Evolutionary conservation across 2,113 vertebrate species (phyloP).

Genomic region (Pangasianodon gigas): DNA sequence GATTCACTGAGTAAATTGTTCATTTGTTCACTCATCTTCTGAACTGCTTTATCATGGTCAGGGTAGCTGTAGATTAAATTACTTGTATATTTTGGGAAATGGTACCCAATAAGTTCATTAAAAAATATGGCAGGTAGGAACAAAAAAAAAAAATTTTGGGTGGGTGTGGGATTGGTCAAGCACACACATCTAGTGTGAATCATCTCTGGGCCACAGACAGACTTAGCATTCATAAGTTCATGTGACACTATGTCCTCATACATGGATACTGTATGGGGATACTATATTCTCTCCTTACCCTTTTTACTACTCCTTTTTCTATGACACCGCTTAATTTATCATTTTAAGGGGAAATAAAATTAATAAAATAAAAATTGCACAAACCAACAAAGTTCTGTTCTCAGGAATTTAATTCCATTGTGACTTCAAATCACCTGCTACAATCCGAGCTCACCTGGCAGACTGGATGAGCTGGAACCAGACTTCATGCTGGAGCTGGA

Average conservation of each 20-base stretch:
- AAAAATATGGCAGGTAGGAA: not conserved
- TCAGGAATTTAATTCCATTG: not conserved
- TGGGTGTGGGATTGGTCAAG: not conserved
- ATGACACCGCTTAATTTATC: not conserved
- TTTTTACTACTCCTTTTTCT: not conserved
- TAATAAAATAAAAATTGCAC: not conserved
- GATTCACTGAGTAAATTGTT: not conserved
- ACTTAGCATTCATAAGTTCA: not conserved
- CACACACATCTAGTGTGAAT: not conserved
- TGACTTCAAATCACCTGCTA: not conserved
- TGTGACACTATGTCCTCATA: not conserved
- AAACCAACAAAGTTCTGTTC: not conserved
- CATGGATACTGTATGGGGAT: not conserved
- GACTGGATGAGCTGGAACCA: slow-evolving; percentile 94
- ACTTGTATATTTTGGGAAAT: not conserved
- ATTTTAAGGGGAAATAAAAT: not conserved
- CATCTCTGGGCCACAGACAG: not conserved
- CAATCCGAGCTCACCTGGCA: slow-evolving; percentile 81
- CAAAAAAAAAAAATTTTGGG: not conserved
- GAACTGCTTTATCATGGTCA: not conserved
- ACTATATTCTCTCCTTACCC: not conserved
- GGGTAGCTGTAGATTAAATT: not conserved
- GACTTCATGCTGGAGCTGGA: slow-evolving; percentile 98
- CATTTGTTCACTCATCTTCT: not conserved
- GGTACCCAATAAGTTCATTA: not conserved